Base-by-base conservation (phyloP, 2,888 invertebrate genomes). In the Idaea aversata region DNA sequence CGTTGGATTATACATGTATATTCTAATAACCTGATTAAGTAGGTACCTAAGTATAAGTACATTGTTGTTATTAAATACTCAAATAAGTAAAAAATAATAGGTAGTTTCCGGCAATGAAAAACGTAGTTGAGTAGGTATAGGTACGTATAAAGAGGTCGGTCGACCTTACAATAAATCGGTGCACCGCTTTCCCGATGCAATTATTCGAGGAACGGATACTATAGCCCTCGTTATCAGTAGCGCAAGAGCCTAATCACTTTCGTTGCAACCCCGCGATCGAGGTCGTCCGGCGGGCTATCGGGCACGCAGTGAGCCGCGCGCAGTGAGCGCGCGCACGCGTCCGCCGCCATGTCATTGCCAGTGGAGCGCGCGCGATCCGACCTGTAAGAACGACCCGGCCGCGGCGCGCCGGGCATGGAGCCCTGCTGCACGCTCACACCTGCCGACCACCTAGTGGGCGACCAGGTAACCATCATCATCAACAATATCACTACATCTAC, bases 361-460 rank as follows among this genome's bases (percentile, higher is more conserved):
- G 70, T 76, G 75, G 70, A 71, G 72, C 73, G 72, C 77, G 71
- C 75, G 75, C 75, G 69, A 72, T 72, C 65, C 73, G 72, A 66
- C 61, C 69, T 69, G 67, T 67, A 65, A 70, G 74, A 73, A 78
- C 74, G 77, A 82, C 35, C 36, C 34, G 70, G 82, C 88, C 87
- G 84, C 86, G 86, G 79, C 75, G 77, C 75, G 87, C 88, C 90
- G 90, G 91, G 91, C 77, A 92, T 92, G 92, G 92, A 92, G 90
- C 82, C 90, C 89, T 91, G 91, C 85, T 87, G 88, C 83, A 85
- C 88, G 81, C 84, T 87, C 86, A 86, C 82, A 85, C 84, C 87
- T 85, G 88, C 87, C 86, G 91, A 91, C 90, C 90, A 91, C 87
- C 87, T 89, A 77, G 86, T 84, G 89, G 92, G 92, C 84, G 92